A percentile compares a stretch with the other conserved stretches of the same genome.
phyloP scores from a whole-genome alignment of 2,888 invertebrate genomes.

The Calameuta filiformis region DNA sequence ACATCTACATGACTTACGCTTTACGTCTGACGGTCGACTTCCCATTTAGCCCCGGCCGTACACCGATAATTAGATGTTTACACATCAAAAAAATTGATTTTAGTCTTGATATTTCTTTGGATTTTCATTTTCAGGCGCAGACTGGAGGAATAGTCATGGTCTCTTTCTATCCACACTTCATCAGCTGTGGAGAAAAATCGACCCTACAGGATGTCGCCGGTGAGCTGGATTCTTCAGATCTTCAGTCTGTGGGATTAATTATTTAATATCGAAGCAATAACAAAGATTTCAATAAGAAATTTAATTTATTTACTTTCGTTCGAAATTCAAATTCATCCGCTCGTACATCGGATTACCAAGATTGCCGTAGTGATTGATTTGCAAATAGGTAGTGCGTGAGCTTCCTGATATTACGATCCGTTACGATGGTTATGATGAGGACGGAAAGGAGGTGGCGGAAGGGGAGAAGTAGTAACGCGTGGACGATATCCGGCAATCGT shows the following conservation, averaged over 20 bases:
- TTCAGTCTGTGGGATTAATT: neutral
- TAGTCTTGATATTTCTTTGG: constrained; percentile 29
- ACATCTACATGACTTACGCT: too few relatives aligned
- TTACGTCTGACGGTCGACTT: too few relatives aligned
- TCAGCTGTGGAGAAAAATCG: constrained; percentile 71
- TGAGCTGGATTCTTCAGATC: constrained; percentile 53
- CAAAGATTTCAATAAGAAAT: too few relatives aligned
- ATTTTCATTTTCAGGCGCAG: constrained; percentile 66
- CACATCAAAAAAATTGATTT: neutral
- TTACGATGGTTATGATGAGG: neutral
- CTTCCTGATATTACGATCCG: neutral
- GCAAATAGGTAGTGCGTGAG: neutral
- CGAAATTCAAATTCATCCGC: neutral
- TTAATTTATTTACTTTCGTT: too few relatives aligned
- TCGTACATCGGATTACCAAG: neutral
- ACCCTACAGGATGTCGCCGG: constrained; percentile 72
- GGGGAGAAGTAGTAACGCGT: neutral
- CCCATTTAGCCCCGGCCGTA: too few relatives aligned
- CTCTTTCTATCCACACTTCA: constrained; percentile 73
- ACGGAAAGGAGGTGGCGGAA: neutral
- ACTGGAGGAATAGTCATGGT: constrained; percentile 76
- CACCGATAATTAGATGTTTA: too few relatives aligned
- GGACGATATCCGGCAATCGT: neutral
- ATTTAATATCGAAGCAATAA: neutral
- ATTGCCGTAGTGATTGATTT: neutral